Percentiles rank a stretch among this genome's conserved stretches.
Conservation (phyloP, 2,797 vertebrate species). For the Neomorphus geoffroyi region DNA sequence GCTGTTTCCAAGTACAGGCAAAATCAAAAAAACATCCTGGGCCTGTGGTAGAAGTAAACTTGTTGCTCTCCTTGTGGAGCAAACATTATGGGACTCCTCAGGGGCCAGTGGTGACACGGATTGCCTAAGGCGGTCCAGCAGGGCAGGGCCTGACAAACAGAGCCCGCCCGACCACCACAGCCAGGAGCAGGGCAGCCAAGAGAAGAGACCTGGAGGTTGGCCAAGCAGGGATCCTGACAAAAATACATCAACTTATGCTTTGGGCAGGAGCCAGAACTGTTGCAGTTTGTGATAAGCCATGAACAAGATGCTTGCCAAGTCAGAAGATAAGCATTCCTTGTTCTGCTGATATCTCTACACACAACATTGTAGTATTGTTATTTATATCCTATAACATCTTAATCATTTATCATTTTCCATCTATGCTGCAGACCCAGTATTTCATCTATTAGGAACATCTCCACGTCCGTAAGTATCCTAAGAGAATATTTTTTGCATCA, state of each 20-base stretch:
- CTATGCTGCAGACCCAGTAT: background rate
- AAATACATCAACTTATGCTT: background rate
- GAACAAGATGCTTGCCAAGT: constrained; percentile 3
- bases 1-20: background rate
- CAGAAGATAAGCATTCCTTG: background rate
- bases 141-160: background rate
- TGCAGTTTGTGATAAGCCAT: background rate
- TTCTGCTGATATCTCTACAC: background rate
- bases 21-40: background rate
- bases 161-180: background rate
- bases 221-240: background rate
- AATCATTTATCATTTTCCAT: constrained; percentile 32
- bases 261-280: background rate
- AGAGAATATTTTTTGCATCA: background rate
- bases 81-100: fast-evolving
- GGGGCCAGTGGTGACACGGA: fast-evolving
- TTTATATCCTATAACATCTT: constrained; percentile 39
- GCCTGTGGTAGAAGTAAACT: background rate
- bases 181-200: fast-evolving
- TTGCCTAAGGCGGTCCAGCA: fast-evolving
- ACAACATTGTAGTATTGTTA: background rate
- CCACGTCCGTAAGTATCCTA: background rate
- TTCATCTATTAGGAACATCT: background rate
- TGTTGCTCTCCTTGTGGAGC: background rate
- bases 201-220: background rate